Conservation (phyloP, 2,888 invertebrate species). For the Zele albiditarsus region DNA sequence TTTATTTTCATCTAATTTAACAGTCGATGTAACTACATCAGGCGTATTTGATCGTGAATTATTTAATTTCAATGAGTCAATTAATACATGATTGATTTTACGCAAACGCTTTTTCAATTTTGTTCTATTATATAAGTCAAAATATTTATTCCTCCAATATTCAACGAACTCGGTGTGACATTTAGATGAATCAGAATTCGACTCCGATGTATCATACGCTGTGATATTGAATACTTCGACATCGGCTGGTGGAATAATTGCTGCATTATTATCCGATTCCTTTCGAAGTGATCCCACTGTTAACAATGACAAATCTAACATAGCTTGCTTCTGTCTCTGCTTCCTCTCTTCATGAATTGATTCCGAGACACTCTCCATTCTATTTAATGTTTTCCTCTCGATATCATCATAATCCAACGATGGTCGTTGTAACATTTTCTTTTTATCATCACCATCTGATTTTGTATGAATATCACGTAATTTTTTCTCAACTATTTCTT, state of each 20-base stretch:
- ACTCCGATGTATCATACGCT: background rate
- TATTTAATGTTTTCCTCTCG: background rate
- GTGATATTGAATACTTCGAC: slow-evolving; percentile 19
- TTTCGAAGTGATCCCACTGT: slow-evolving; percentile 24
- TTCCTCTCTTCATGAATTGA: background rate
- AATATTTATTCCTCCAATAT: slow-evolving; percentile 47
- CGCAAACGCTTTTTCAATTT: slow-evolving; percentile 22
- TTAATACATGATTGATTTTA: slow-evolving; percentile 52
- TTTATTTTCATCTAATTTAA: background rate
- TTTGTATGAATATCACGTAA: background rate
- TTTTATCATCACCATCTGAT: background rate
- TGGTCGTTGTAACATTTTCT: background rate
- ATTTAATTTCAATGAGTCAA: slow-evolving; percentile 45
- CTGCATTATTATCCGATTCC: slow-evolving; percentile 21
- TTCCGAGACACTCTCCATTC: no score
- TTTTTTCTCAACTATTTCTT: background rate
- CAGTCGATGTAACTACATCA: slow-evolving; percentile 6
- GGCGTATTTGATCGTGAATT: slow-evolving; percentile 16
- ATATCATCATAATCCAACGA: background rate
- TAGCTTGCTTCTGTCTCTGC: background rate
- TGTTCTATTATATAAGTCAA: slow-evolving; percentile 32
- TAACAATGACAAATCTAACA: background rate
- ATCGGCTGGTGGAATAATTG: slow-evolving; percentile 30
- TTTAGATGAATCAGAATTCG: slow-evolving; percentile 32
- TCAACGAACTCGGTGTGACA: slow-evolving; percentile 43